Evolutionary conservation across 2,888 invertebrate species (phyloP), one percentile per base, ranked within the genome.

Genomic region (Meteorus colon): DNA sequence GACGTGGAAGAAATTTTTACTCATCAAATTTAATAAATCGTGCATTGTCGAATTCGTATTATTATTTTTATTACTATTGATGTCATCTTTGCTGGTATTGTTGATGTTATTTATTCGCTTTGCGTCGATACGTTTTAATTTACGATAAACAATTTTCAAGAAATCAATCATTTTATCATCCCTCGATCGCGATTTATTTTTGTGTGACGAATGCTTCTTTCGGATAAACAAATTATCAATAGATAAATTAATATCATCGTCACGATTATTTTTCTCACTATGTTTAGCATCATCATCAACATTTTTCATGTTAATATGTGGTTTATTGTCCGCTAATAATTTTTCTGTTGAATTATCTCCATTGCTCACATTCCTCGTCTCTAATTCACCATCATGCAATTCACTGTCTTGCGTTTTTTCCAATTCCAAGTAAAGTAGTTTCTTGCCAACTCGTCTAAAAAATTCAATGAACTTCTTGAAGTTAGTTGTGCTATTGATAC

Each of bases 91-190:
- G n/a, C n/a, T 48, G 48, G 4, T 48, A 14, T 48, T 48, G 16
- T 48, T 48, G 16, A n/a, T 48, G 16, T 48, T 48, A 65, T 81
- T 85, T 16, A 84, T 86, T 27, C 84, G 82, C 10, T 70, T 74
- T 1, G 87, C 84, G 74, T 89, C 89, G 73, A 89, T 88, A 0
- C 88, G 86, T 72, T 87, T 86, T 12, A 89, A 76, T 71, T 89
- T 89, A 2, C 87, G 84, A 75, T 89, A 89, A 45, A 88, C 86
- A 65, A 87, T 84, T 60, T 86, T 86, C 48, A 89, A 77, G 79
- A 89, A 89, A 41, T 89, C 88, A 51, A 89, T 85, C 88, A 89
- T 88, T 79, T 86, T 88, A 71, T 88, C 88, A 71, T 88, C 88
- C 77, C 83, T 86, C 3, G 83, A 81, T 2, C 85, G 84, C 4